Evolutionary conservation across 1,140 invertebrate species (phyloP).

Genomic region (Tetragnatha versicolor): DNA sequence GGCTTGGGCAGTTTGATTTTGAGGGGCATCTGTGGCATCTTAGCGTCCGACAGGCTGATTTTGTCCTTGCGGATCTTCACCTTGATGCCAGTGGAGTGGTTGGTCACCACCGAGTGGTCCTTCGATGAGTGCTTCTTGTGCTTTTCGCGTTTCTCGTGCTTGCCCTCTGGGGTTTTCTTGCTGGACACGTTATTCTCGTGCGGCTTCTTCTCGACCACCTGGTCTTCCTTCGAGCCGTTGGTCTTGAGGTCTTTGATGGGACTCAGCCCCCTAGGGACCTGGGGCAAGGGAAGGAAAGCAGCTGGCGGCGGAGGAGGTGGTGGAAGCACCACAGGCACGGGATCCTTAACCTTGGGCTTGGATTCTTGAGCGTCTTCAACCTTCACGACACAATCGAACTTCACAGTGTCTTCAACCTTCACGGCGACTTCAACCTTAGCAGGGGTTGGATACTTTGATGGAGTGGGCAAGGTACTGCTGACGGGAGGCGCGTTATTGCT

Average conservation of each 20-base stretch:
- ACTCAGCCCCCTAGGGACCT: not conserved
- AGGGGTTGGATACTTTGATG: too few species aligned
- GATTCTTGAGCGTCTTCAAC: too few species aligned
- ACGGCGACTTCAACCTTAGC: too few species aligned
- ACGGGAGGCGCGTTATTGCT: too few species aligned
- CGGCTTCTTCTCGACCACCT: not conserved
- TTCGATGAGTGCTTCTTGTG: constrained; percentile 33
- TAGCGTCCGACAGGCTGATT: constrained; percentile 50
- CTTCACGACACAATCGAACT: too few species aligned
- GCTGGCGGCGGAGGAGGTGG: not conserved
- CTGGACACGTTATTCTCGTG: not conserved
- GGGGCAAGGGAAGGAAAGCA: not conserved
- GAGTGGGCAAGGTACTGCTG: too few species aligned
- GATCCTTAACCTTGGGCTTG: too few species aligned
- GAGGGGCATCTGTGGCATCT: constrained; percentile 58
- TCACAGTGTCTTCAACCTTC: too few species aligned
- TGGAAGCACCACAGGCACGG: not conserved
- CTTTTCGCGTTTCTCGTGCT: constrained; percentile 28
- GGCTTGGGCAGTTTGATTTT: constrained; percentile 56
- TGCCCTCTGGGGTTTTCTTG: constrained; percentile 6
- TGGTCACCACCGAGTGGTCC: constrained; percentile 17
- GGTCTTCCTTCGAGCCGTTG: constrained; percentile 6
- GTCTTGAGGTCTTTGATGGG: not conserved
- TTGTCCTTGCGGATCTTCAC: constrained; percentile 73
- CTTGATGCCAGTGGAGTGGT: constrained; percentile 66